These are phyloP conservation scores for Holocentrus rufus DNA, from an alignment of 2,797 vertebrate species.

Conservation along the genomic window DNA sequence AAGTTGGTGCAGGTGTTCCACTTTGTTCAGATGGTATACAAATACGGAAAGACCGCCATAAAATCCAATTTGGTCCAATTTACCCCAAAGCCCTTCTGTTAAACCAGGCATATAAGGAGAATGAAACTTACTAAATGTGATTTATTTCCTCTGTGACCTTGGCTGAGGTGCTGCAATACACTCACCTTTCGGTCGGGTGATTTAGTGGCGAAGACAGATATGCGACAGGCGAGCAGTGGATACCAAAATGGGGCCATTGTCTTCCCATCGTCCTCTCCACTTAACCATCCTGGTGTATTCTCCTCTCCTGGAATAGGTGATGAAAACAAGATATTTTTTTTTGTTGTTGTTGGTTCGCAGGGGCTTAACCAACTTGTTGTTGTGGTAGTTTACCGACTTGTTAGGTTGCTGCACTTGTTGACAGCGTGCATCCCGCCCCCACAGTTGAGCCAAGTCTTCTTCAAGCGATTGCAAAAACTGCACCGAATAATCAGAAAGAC, in stretches of 20 bases:
- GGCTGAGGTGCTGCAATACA: neutral
- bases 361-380: neutral
- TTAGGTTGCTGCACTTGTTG: slow-evolving; percentile 20
- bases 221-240: slow-evolving; percentile 88
- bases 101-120: neutral
- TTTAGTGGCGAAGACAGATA: slow-evolving; percentile 88
- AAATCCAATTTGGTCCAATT: neutral
- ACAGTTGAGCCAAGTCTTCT: slow-evolving; percentile 28
- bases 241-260: slow-evolving; percentile 87
- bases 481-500: slow-evolving; percentile 36
- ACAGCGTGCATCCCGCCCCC: slow-evolving; percentile 24
- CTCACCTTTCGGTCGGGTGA: slow-evolving; percentile 88
- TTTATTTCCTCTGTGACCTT: neutral
- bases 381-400: slow-evolving; percentile 7
- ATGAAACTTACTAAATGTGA: neutral
- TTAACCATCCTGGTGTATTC: slow-evolving; percentile 94
- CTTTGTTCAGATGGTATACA: neutral
- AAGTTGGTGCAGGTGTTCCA: neutral
- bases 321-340: neutral
- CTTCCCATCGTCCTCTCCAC: slow-evolving; percentile 89
- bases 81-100: neutral
- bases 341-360: slow-evolving; percentile 8
- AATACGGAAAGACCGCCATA: neutral
- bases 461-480: slow-evolving; percentile 37
- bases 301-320: slow-evolving; percentile 84